Evolutionary conservation across 2,113 vertebrate genomes (phyloP), one percentile per base, ranked within the genome.

Genomic region (Alosa alosa): DNA sequence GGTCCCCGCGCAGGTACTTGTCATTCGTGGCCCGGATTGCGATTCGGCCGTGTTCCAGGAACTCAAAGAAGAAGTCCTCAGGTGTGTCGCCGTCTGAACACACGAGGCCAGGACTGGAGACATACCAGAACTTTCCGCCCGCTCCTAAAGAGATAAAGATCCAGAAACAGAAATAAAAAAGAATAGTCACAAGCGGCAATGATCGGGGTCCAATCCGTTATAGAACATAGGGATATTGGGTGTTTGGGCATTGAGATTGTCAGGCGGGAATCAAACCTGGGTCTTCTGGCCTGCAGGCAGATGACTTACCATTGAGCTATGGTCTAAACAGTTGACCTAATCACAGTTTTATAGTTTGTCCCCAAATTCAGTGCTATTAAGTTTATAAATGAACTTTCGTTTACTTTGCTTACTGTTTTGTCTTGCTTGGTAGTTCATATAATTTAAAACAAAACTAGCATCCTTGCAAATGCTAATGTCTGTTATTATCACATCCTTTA

Each of bases 61-160:
- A 96, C 93, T 99, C 97, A 0, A 99, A 92, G 86, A 94, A 92
- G 91, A 99, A 99, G 87, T 98, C 97, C 91, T 99, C 97, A 0
- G 97, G 95, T 55, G 91, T 92, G 45, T 98, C 97, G 0, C 98
- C 97, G 0, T 99, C 98, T 0, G 96, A 96, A 89, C 96, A 96
- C 86, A 99, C 96, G 6, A 96, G 93, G 9, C 97, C 97, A 0
- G 94, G 94, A 88, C 94, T 96, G 89, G 96, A 96, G 31, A 97
- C 96, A 22, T 97, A 96, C 98, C 98, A 99, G 96, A 96, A 99
- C 85, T 93, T 95, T 1, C 96, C 97, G 0, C 92, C 90, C 4
- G 94, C 95, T 82, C 98, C 98, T 99, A 93, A 4, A 83, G 60
- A 0, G 17, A 55, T 18, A 18, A 20, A 55, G 4, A 13, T 4